A percentile compares a stretch with the other conserved stretches of the same genome.
These are phyloP conservation scores for Ypsolopha scabrella DNA, from an alignment of 2,888 invertebrate genomes.

Conservation along the genomic window DNA sequence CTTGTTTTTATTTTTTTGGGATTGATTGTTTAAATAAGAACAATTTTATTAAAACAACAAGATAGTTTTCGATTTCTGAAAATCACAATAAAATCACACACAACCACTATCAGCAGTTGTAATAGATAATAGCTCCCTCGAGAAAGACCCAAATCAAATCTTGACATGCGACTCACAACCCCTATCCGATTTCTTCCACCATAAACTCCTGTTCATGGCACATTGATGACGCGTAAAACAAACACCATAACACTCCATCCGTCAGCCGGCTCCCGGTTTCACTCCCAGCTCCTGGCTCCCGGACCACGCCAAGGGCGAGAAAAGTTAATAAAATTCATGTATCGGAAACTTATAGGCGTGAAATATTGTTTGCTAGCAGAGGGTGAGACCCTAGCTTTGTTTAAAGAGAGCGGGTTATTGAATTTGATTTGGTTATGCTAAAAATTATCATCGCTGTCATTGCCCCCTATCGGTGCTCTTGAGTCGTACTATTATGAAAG, in stretches of 20 bases:
- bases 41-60: no score
- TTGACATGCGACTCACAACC: background rate
- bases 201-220: conserved; percentile 28
- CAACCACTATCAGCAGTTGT: no score
- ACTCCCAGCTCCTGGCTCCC: conserved; percentile 1
- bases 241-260: conserved; percentile 56
- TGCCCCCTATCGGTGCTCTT: no score
- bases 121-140: background rate
- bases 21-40: no score
- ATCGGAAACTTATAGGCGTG: conserved; percentile 66
- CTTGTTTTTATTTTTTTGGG: no score
- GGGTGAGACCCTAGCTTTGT: conserved; percentile 49
- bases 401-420: conserved; percentile 12
- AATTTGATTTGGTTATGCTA: background rate
- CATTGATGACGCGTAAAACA: conserved; percentile 65
- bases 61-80: background rate
- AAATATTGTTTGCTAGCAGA: conserved; percentile 50
- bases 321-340: conserved; percentile 70
- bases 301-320: conserved; percentile 25
- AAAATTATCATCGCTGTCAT: no score
- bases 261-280: conserved; percentile 19
- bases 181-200: background rate
- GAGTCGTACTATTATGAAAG: no score
- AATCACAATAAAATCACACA: background rate
- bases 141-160: background rate